Conservation (phyloP, 2,888 invertebrate species). For the Creontiades dilutus region DNA sequence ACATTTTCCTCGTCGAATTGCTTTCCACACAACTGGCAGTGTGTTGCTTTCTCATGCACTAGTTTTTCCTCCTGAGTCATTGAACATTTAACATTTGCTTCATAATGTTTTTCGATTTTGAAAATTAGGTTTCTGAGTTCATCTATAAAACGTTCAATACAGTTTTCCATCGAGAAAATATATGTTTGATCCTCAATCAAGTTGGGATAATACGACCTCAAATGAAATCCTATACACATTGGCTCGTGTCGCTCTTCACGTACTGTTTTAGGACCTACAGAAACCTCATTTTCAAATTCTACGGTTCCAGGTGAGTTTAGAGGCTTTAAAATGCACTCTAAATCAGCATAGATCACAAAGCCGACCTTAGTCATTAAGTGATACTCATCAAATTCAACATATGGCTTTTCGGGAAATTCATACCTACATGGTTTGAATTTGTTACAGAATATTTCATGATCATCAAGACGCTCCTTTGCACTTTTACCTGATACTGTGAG, state of each 20-base stretch:
- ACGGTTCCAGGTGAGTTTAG: background rate
- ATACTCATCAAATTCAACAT: conserved; percentile 19
- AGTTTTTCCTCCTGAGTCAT: conserved; percentile 11
- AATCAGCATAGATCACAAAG: background rate
- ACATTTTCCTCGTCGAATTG: background rate
- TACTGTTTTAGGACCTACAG: background rate
- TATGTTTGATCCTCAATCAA: background rate
- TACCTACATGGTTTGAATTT: conserved; percentile 26
- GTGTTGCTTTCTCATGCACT: background rate
- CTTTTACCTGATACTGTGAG: background rate
- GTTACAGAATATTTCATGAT: conserved; percentile 16
- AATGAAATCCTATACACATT: background rate
- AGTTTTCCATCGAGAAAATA: background rate
- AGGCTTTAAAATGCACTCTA: background rate
- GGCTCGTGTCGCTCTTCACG: background rate
- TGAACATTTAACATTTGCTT: background rate
- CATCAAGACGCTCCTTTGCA: background rate
- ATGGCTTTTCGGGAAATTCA: conserved; percentile 9
- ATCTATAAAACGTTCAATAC: background rate
- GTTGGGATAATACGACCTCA: background rate
- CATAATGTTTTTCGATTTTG: background rate
- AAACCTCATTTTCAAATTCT: background rate
- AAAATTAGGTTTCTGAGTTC: background rate
- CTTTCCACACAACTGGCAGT: conserved; percentile 24
- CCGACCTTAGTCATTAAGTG: background rate